Conservation (phyloP, 2,113 vertebrate species). For the Oenanthe melanoleuca region DNA sequence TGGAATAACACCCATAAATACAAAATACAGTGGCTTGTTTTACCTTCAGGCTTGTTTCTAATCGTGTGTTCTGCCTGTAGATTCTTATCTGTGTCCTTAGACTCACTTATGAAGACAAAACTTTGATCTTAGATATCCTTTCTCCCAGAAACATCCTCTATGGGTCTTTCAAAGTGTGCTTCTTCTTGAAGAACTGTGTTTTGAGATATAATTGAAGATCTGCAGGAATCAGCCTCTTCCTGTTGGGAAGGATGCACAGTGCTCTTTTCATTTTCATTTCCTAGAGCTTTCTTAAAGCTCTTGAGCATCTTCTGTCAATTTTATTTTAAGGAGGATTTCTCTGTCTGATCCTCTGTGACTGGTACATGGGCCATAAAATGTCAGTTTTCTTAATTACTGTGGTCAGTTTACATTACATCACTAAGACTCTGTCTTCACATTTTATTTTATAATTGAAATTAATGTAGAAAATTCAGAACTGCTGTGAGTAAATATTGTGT, state of each 20-base stretch:
- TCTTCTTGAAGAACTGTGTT: slow-evolving; percentile 12
- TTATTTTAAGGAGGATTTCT: slow-evolving; percentile 5
- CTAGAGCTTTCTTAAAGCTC: neutral
- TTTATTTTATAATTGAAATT: slow-evolving; percentile 23
- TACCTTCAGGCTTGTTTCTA: neutral
- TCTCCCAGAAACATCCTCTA: slow-evolving; percentile 30
- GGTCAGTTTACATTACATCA: neutral
- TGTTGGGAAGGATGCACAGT: neutral
- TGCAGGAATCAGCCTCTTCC: neutral
- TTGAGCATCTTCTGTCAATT: neutral
- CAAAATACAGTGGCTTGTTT: neutral
- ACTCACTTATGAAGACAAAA: slow-evolving; percentile 34
- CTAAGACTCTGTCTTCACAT: neutral
- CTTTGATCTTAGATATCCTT: slow-evolving; percentile 24
- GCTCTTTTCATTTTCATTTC: slow-evolving; percentile 6
- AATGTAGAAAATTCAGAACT: neutral
- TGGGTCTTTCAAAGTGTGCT: slow-evolving; percentile 9
- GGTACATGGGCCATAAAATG: neutral
- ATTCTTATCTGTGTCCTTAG: neutral
- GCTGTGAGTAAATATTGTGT: neutral
- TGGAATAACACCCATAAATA: neutral
- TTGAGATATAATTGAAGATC: slow-evolving; percentile 35
- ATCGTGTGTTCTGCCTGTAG: neutral
- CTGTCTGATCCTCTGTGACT: neutral
- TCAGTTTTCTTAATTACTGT: slow-evolving; percentile 24